Percentiles rank a stretch among this genome's conserved stretches.
Evolutionary conservation across 1,140 invertebrate species (phyloP).

Genomic region (Diachasmimorpha longicaudata): DNA sequence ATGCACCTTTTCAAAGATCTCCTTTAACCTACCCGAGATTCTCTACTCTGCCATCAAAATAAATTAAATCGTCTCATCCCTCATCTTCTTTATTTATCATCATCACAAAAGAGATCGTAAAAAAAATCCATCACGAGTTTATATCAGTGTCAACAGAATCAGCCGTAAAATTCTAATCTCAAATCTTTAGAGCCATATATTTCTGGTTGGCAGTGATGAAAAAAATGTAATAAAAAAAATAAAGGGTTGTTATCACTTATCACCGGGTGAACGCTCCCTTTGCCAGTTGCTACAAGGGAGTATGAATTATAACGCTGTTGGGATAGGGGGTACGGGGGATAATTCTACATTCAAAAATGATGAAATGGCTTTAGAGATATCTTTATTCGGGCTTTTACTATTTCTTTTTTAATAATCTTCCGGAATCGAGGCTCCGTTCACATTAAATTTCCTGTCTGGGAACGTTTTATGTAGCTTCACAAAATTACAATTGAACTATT

Average conservation of each 20-base stretch:
- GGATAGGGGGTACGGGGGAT: no score
- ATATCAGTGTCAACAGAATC: background rate
- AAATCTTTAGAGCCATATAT: slow-evolving; percentile 6
- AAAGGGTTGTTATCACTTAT: slow-evolving; percentile 19
- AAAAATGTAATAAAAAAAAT: slow-evolving; percentile 5
- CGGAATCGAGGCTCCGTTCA: background rate
- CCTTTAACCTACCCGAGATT: background rate
- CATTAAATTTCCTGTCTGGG: background rate
- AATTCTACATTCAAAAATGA: slow-evolving; percentile 22
- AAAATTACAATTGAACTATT: background rate
- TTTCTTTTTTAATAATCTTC: background rate
- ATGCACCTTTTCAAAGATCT: background rate
- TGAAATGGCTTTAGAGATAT: slow-evolving; percentile 13
- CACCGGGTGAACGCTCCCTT: background rate
- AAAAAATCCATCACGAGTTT: background rate
- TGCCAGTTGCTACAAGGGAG: background rate
- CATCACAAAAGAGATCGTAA: background rate
- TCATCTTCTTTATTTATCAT: background rate
- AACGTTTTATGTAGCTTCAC: background rate
- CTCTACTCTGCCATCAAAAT: background rate
- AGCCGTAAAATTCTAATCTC: background rate
- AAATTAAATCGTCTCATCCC: background rate
- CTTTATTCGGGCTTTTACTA: background rate
- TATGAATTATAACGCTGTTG: slow-evolving; percentile 16
- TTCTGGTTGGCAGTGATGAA: slow-evolving; percentile 6